Conservation (phyloP, 2,888 invertebrate genomes). For the Bruchidius siliquastri region DNA sequence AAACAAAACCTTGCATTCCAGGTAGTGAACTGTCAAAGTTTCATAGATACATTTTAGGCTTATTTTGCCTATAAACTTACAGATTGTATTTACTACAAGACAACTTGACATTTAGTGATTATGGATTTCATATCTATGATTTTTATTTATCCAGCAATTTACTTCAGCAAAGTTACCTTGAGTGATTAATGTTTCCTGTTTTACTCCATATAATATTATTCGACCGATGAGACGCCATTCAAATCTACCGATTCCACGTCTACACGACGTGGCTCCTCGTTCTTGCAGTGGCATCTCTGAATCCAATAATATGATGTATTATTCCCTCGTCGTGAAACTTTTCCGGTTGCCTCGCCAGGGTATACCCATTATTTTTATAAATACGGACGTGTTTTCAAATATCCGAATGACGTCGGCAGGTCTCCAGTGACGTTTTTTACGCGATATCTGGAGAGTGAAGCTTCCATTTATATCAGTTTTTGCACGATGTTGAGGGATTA, state of each 20-base stretch:
- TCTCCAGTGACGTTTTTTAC: constrained; percentile 4
- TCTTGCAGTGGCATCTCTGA: constrained; percentile 4
- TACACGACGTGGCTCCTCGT: constrained; percentile 4
- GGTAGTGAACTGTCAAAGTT: too few relatives aligned
- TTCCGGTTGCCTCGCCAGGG: constrained; percentile 8
- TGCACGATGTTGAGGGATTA: background rate
- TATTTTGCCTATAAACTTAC: too few relatives aligned
- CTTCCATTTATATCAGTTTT: background rate
- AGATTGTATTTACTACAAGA: too few relatives aligned
- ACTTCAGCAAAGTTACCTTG: too few relatives aligned
- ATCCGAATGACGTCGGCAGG: constrained; percentile 15
- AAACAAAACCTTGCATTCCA: too few relatives aligned
- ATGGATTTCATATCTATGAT: too few relatives aligned
- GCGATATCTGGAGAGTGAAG: background rate
- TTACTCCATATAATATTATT: too few relatives aligned
- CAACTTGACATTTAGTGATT: too few relatives aligned
- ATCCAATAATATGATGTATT: constrained; percentile 17
- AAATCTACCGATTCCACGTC: background rate
- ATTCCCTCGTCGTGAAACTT: constrained; percentile 14
- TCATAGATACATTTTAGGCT: too few relatives aligned
- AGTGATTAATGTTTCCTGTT: too few relatives aligned
- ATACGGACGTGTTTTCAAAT: constrained; percentile 21
- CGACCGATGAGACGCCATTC: too few relatives aligned
- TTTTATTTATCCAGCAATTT: too few relatives aligned
- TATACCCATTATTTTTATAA: constrained; percentile 14